Evolutionary conservation across 2,113 vertebrate genomes (phyloP).

Genomic region (Heteronetta atricapilla): DNA sequence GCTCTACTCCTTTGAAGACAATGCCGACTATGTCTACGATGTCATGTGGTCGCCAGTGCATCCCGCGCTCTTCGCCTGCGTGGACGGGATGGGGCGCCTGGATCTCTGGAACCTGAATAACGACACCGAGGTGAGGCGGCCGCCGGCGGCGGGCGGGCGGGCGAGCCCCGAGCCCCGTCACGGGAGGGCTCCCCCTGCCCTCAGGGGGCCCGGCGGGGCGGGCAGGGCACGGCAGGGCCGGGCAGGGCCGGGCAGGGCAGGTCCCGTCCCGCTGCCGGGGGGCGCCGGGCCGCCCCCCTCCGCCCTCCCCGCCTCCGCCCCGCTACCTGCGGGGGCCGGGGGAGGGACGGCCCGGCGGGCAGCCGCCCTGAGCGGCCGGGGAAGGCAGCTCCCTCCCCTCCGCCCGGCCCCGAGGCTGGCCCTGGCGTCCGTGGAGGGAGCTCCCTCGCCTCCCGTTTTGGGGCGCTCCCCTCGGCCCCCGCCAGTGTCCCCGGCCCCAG

Average conservation of each 20-base stretch:
- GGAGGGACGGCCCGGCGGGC: too few species aligned
- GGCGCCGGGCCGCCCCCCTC: too few species aligned
- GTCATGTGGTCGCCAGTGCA: conserved; percentile 98
- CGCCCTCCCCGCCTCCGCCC: neutral
- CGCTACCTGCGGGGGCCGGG: neutral
- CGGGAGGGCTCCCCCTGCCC: neutral
- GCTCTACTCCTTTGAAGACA: conserved; percentile 99
- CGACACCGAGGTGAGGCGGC: conserved; percentile 92
- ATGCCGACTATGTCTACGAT: conserved; percentile 96
- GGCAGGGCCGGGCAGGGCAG: too few species aligned
- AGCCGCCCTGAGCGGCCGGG: too few species aligned
- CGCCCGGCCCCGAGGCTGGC: too few species aligned
- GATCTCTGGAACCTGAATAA: conserved; percentile 98
- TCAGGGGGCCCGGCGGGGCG: neutral
- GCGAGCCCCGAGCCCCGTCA: neutral
- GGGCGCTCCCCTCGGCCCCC: too few species aligned
- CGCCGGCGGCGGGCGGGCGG: neutral
- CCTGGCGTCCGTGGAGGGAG: too few species aligned
- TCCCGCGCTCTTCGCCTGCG: conserved; percentile 92
- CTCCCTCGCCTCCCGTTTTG: too few species aligned
- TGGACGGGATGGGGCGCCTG: conserved; percentile 95
- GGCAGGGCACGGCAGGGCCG: neutral
- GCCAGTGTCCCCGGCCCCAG: too few species aligned
- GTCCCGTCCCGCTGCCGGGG: neutral
- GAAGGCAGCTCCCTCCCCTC: too few species aligned